Conservation (phyloP, 2,113 vertebrate genomes). For the Hyaena hyaena region DNA sequence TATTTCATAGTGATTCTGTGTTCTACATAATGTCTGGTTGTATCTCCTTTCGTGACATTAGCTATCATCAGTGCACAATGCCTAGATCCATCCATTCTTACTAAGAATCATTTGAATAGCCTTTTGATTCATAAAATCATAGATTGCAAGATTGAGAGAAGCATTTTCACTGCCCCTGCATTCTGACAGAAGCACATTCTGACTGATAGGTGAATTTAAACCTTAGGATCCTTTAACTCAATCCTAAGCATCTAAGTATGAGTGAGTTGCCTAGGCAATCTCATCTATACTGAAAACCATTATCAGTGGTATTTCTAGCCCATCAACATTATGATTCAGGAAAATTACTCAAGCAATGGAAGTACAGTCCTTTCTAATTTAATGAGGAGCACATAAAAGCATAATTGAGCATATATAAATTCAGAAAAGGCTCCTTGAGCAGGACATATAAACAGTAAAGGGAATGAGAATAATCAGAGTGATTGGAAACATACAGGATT, state of each 20-base stretch:
- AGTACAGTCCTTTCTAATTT: background rate
- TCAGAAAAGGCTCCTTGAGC: background rate
- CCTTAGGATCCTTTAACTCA: background rate
- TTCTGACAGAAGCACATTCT: background rate
- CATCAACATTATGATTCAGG: background rate
- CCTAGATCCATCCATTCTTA: background rate
- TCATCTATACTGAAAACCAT: background rate
- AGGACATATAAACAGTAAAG: background rate
- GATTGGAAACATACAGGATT: background rate
- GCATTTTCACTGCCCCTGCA: background rate
- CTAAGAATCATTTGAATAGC: background rate
- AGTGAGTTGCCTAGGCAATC: background rate
- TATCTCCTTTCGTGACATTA: background rate
- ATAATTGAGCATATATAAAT: background rate
- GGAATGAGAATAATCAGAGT: background rate
- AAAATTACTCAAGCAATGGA: slow-evolving; percentile 31
- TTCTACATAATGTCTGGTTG: background rate
- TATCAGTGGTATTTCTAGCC: background rate
- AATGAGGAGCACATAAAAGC: background rate
- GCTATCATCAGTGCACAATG: background rate
- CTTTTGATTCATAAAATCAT: slow-evolving; percentile 24
- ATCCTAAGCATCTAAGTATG: background rate
- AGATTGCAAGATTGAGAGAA: background rate
- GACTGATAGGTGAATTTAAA: background rate
- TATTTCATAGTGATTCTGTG: background rate